Evolutionary conservation across 1,140 invertebrate genomes (phyloP), one percentile per base, ranked within the genome.

Genomic region (Drosophila asahinai): DNA sequence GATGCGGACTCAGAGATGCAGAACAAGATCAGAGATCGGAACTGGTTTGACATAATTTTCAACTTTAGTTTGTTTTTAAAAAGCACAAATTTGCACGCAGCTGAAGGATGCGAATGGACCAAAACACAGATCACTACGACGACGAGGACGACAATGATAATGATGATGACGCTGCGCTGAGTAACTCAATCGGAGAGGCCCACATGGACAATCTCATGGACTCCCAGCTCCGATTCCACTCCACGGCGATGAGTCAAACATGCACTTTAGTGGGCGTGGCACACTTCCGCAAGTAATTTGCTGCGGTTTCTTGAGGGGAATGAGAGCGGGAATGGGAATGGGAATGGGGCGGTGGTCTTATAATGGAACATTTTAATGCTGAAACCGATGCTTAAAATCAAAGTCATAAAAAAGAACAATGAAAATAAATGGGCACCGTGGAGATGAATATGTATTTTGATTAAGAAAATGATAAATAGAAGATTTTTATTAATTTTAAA

Each of bases 11-110:
- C 36, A 51, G 76, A 66, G 36, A 43, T 52, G 30, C 30, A 66
- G 64, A 66, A 68, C 66, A n/a, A 65, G 33, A 38, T 38, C 40
- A 49, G 40, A 11, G 45, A 61, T 43, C 52, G 66, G 76, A 89
- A 90, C 84, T 76, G 84, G 84, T 89, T 89, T 86, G 86, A 89
- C 86, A 89, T 89, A 89, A 89, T 89, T 86, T 79, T 90, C 86
- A 57, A 73, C 81, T 90, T 86, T 79, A 89, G 86, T 89, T 89
- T 90, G 86, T 89, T 89, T 89, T 89, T 80, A 89, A 81, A 57
- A 74, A 83, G 86, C 81, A 76, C 81, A 90, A 81, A 89, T 89
- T 89, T 82, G 83, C 83, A 86, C 83, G 83, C 83, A 82, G 75
- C 79, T 52, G 77, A 63, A 51, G 66, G 54, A 68, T 42, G 62